Base-by-base conservation (phyloP, 1,140 invertebrate genomes). In the Drosophila nannoptera region DNA sequence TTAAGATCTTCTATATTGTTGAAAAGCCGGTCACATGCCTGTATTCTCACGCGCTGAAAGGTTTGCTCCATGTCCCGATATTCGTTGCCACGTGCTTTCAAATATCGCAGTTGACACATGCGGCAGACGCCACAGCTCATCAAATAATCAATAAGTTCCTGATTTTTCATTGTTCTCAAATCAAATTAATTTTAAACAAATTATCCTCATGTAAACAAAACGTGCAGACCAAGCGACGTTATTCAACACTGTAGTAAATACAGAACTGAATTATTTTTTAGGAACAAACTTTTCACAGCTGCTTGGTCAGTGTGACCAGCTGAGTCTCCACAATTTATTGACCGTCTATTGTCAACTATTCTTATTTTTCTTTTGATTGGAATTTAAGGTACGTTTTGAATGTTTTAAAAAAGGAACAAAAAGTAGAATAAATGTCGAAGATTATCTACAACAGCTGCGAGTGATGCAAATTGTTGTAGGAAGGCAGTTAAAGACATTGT, bases 81-180 rank as follows among this genome's bases (percentile, higher is more conserved):
- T 52, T 88, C 89, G 46, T 90, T 86, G n/a, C 87, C 74, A 7
- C 84, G 82, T 9, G 87, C 89, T 46, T 90, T 90, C n/a, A 90
- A 73, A 72, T 91, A 92, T 16, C 92, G 89, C 69, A 93, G 87
- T 54, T 91, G 91, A 70, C 92, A 93, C 62, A 90, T 78, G 11
- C 90, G 87, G 67, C 92, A 93, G 48, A 91, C 92, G 0, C 89
- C 89, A 48, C 88, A 84, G 45, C 89, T 72, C 33, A 84, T 77
- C 22, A 92, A 68, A 69, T 89, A 90, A 38, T 87, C 65, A 11
- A 91, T 76, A 3, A 91, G 74, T n/a, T 89, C 82, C 55, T 88
- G 88, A 31, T 88, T 89, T 63, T 70, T 82, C 88, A 89, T 89
- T 12, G 49, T 69, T 7, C 11, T 56, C 12, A 67, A 67, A 49